Evolutionary conservation across 2,888 invertebrate species (phyloP).

Genomic region (Arrhopalites spinosus): DNA sequence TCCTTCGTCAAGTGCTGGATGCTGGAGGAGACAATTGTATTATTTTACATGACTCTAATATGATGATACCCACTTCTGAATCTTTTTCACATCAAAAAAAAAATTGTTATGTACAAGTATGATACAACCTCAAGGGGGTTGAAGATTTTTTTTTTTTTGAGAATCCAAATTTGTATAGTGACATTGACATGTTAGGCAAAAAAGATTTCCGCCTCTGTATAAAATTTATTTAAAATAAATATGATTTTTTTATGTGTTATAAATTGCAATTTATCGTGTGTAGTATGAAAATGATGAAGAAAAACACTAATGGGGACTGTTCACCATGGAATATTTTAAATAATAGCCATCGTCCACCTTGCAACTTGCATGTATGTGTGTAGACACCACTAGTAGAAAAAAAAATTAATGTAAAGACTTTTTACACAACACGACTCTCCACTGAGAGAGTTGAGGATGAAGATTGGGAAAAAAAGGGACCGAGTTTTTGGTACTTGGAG

Average conservation of each 20-base stretch:
- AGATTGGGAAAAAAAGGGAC: not conserved
- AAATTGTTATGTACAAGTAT: too few species aligned
- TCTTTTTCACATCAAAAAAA: not conserved
- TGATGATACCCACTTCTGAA: conserved; percentile 1
- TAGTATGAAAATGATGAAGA: too few species aligned
- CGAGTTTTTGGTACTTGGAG: not conserved
- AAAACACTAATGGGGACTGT: too few species aligned
- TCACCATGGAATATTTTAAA: not conserved
- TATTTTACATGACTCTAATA: conserved; percentile 1
- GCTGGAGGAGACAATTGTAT: not conserved
- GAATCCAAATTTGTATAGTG: not conserved
- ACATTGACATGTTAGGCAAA: not conserved
- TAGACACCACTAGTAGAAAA: not conserved
- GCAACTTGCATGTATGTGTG: not conserved
- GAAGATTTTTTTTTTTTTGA: too few species aligned
- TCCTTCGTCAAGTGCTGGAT: not conserved
- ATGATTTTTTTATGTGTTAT: too few species aligned
- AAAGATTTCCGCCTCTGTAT: too few species aligned
- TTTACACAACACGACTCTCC: not conserved
- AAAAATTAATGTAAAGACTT: not conserved
- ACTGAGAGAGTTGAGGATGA: not conserved
- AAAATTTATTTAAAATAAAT: too few species aligned
- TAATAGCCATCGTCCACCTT: not conserved
- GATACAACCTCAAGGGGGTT: too few species aligned
- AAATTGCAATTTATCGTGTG: too few species aligned